A percentile compares a stretch with the other conserved stretches of the same genome.
Conservation (phyloP, 1,140 invertebrate species). For the Hycleus phaleratus region DNA sequence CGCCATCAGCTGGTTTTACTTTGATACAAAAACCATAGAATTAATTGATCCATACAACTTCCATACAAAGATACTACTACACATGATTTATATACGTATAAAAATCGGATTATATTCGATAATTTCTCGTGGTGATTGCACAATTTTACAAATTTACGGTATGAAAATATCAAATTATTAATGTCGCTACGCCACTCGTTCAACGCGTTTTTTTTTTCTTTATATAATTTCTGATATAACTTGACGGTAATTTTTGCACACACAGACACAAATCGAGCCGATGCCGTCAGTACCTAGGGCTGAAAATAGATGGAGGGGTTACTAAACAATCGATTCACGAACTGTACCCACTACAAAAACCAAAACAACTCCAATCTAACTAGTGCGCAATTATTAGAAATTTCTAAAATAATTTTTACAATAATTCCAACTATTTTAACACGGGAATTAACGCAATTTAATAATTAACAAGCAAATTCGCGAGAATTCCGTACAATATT, state of each 20-base stretch:
- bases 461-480: neutral
- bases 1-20: constrained; percentile 42
- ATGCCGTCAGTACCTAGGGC: constrained; percentile 42
- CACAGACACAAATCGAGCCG: constrained; percentile 30
- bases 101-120: too few relatives aligned
- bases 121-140: neutral
- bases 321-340: neutral
- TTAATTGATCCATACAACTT: constrained; percentile 20
- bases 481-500: neutral
- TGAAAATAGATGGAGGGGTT: constrained; percentile 41
- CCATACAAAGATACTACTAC: constrained; percentile 1
- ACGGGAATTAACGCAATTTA: neutral
- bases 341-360: neutral
- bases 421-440: neutral
- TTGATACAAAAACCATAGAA: constrained; percentile 33
- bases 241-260: constrained; percentile 31
- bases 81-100: neutral
- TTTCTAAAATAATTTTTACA: neutral
- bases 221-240: too few relatives aligned
- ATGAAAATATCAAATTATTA: neutral
- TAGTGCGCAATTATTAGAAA: neutral
- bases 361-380: neutral
- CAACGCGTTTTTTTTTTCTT: constrained; percentile 15
- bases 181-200: neutral
- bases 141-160: neutral